Evolutionary conservation across 2,113 vertebrate genomes (phyloP), one percentile per base, ranked within the genome.

Genomic region (Pangasianodon hypophthalmus): DNA sequence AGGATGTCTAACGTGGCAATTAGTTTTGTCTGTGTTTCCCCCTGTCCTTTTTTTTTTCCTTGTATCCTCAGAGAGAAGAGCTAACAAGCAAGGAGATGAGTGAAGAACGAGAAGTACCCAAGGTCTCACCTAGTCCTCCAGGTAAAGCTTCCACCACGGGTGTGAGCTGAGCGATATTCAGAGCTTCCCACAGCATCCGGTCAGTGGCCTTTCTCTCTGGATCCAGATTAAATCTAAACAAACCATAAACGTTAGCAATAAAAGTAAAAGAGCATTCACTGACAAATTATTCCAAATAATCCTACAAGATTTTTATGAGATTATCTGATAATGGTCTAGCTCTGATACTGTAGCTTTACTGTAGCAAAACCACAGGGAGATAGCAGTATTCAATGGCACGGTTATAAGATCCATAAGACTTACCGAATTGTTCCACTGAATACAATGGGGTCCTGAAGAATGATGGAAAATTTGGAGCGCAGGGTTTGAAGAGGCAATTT

Each of bases 111-210:
- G 16, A 58, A 84, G n/a, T 37, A 19, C 18, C n/a, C 79, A 32
- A 81, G 2, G 9, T 8, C 91, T 97, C 95, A 99, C 98, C 98
- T 13, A 99, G 95, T 24, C 98, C 98, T 86, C 98, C 98, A 0
- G 98, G 98, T 26, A 99, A 93, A 0, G 97, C 96, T 94, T 99
- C 99, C 71, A 99, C 98, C 89, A 99, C 97, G 0, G 96, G 97
- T 92, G 98, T 99, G 87, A 99, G 96, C 94, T 99, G 98, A 69
- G 98, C 98, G n/a, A 99, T 99, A 91, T 99, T 98, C 95, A 99
- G 88, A 7, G 98, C 98, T 91, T 99, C 98, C 98, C 98, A 99
- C 73, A 99, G 95, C 86, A 97, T 98, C 92, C 97, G 96, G 93
- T 99, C 98, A 6, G 97, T 97, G 44, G 97, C 99, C 91, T 98